phyloP scores from a whole-genome alignment of 2,888 invertebrate species.

The Pyrochroa serraticornis region DNA sequence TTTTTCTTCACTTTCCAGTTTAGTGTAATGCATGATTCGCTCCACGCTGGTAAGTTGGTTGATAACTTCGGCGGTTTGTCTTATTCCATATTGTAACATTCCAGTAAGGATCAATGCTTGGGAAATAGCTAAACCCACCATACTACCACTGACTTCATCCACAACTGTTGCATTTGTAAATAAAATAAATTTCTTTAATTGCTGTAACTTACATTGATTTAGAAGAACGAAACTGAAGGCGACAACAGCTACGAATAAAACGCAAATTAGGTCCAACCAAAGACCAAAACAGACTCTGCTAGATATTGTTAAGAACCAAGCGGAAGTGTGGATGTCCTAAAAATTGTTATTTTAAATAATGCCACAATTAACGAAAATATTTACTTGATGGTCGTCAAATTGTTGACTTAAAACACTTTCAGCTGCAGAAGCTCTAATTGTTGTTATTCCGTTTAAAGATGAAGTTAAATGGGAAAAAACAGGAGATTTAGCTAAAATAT shows the following conservation, averaged over 20 bases:
- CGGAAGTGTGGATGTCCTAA: constrained; percentile 64
- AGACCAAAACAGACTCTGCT: constrained; percentile 69
- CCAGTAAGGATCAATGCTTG: constrained; percentile 72
- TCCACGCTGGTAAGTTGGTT: constrained; percentile 82
- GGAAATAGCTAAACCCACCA: constrained; percentile 47
- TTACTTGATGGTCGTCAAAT: constrained; percentile 66
- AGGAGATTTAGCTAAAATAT: constrained; percentile 72
- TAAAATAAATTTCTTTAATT: not conserved
- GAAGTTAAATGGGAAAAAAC: constrained; percentile 80
- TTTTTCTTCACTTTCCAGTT: constrained; percentile 70
- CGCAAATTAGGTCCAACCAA: constrained; percentile 69
- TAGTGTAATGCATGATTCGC: constrained; percentile 78
- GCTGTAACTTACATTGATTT: constrained; percentile 38
- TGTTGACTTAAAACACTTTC: constrained; percentile 65
- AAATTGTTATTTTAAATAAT: constrained; percentile 51
- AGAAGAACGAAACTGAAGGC: constrained; percentile 64
- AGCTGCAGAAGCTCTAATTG: constrained; percentile 74
- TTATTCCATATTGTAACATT: constrained; percentile 81
- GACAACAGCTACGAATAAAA: constrained; percentile 64
- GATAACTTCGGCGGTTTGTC: constrained; percentile 78
- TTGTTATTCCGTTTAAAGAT: constrained; percentile 74
- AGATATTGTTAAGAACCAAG: constrained; percentile 67
- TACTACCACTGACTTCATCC: constrained; percentile 38
- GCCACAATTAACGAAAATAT: constrained; percentile 17
- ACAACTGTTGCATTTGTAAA: constrained; percentile 15